Evolutionary conservation across 64 coral and sea anemone genomes (phyloP).

Genomic region (Montipora capricornis): DNA sequence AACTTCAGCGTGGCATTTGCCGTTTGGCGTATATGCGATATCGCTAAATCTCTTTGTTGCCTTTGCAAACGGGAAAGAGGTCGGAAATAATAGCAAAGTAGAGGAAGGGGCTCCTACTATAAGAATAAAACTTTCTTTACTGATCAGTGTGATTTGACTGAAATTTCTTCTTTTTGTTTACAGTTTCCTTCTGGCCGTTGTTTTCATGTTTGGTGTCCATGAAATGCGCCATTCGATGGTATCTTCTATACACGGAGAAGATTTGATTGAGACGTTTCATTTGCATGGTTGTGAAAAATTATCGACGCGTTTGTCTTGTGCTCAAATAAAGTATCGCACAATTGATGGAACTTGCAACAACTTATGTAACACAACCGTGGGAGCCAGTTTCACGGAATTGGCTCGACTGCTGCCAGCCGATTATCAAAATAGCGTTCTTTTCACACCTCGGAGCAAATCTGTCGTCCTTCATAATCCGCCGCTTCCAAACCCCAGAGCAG

Average conservation of each 20-base stretch:
- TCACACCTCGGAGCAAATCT: neutral
- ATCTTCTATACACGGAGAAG: neutral
- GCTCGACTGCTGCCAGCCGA: neutral
- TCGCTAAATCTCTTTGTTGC: no score
- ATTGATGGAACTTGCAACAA: constrained; percentile 40
- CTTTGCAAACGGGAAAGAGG: no score
- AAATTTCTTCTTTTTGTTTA: neutral
- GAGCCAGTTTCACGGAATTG: neutral
- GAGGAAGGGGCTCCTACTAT: no score
- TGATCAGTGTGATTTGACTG: neutral
- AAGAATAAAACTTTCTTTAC: no score
- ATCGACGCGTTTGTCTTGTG: neutral
- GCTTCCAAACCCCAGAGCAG: neutral
- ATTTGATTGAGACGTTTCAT: neutral
- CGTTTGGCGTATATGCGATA: no score
- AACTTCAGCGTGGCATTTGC: no score
- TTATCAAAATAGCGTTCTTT: no score
- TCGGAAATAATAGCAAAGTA: no score
- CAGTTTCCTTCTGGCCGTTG: neutral
- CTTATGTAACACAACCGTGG: neutral
- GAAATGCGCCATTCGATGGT: neutral
- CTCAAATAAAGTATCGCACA: neutral
- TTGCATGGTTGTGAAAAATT: neutral
- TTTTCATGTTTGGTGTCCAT: neutral
- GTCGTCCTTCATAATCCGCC: neutral